Percentiles rank a stretch among this genome's conserved stretches.
These are phyloP conservation scores for Cancer borealis DNA, from an alignment of 2,888 invertebrate genomes.

Conservation along the genomic window DNA sequence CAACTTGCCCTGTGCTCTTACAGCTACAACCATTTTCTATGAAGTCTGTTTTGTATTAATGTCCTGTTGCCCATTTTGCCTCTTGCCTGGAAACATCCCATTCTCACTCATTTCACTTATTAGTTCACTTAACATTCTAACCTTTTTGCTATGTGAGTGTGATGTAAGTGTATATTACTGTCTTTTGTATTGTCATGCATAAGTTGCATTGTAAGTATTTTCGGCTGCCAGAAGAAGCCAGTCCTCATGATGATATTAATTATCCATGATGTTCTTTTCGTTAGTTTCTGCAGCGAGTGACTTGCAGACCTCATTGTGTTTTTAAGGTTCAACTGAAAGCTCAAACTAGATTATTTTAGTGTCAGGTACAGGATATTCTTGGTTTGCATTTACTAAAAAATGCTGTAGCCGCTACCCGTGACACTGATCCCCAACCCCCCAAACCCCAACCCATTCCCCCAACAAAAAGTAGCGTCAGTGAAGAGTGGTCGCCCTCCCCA, in stretches of 20 bases:
- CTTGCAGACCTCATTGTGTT: constrained; percentile 74
- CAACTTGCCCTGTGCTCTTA: constrained; percentile 62
- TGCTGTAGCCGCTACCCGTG: constrained; percentile 75
- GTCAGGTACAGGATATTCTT: constrained; percentile 77
- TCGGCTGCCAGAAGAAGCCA: constrained; percentile 72
- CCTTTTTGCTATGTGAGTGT: constrained; percentile 76
- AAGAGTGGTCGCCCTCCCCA: constrained; percentile 50
- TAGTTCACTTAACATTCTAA: constrained; percentile 73
- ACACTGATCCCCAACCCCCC: constrained; percentile 61
- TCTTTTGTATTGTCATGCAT: constrained; percentile 76
- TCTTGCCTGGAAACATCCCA: constrained; percentile 72
- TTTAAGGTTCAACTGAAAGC: constrained; percentile 76
- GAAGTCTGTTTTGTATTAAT: constrained; percentile 71
- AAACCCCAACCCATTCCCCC: constrained; percentile 38
- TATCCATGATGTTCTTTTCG: constrained; percentile 74
- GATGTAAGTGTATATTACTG: constrained; percentile 75
- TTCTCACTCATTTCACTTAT: constrained; percentile 74
- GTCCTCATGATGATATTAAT: constrained; percentile 74
- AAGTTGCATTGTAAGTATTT: constrained; percentile 76
- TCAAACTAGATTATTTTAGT: constrained; percentile 77
- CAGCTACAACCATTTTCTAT: constrained; percentile 71
- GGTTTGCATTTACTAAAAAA: constrained; percentile 77
- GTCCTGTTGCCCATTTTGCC: constrained; percentile 66
- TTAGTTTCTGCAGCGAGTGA: constrained; percentile 72
- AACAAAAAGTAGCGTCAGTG: constrained; percentile 52